Evolutionary conservation across 2,797 vertebrate genomes (phyloP).

Genomic region (Schizopygopsis malacanthus): DNA sequence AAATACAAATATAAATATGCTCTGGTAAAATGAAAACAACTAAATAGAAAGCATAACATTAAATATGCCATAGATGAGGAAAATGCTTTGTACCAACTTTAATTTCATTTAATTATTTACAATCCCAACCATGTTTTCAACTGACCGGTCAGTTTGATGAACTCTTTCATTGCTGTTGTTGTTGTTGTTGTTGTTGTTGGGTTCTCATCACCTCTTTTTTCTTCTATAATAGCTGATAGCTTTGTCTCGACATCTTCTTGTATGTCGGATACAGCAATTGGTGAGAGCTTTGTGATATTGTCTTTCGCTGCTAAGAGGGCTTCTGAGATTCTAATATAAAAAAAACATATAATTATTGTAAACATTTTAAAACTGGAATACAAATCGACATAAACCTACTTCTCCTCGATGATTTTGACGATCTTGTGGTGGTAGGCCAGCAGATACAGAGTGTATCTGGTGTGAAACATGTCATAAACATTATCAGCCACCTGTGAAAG

Average conservation of each 20-base stretch:
- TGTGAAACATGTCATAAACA: constrained; percentile 22
- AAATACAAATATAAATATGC: too few species aligned
- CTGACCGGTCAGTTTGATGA: too few species aligned
- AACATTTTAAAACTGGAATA: not conserved
- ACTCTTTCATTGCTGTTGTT: too few species aligned
- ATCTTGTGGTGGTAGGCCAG: constrained; percentile 20
- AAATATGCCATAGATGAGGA: not conserved
- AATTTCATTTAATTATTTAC: too few species aligned
- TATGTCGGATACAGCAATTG: fast-evolving
- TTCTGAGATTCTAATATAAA: constrained; percentile 17
- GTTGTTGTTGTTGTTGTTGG: too few species aligned
- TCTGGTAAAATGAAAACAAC: not conserved
- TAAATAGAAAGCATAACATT: not conserved
- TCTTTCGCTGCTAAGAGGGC: not conserved
- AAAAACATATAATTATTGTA: too few species aligned
- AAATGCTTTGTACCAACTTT: not conserved
- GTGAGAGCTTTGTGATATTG: not conserved
- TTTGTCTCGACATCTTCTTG: not conserved
- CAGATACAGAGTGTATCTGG: not conserved
- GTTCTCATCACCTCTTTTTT: too few species aligned
- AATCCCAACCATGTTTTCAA: not conserved
- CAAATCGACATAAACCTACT: not conserved
- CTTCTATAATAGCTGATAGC: too few species aligned
- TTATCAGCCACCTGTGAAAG: not conserved
- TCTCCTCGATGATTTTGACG: not conserved